Evolutionary conservation across 2,113 vertebrate genomes (phyloP), one percentile per base, ranked within the genome.

Genomic region (Gambusia holbrooki): DNA sequence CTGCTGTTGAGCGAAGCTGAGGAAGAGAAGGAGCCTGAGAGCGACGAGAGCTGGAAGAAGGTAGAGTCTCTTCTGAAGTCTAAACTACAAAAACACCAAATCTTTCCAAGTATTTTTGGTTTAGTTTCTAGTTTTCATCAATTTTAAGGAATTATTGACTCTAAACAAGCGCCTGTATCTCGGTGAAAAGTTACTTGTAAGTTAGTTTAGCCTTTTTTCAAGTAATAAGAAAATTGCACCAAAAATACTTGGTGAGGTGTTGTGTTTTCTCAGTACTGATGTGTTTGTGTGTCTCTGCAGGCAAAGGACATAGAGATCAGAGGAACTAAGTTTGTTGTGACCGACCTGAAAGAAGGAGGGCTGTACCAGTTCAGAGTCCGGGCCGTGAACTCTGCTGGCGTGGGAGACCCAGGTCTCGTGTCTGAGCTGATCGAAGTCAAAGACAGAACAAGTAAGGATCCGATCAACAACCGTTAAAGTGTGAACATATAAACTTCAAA

Each of bases 291-390:
- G 9, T 71, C 27, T 82, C 22, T 89, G 45, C 84, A 99, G 98
- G 98, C 93, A 40, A 99, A 99, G 94, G 98, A 99, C 79, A 99
- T 94, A 82, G 98, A 99, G 95, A 92, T 99, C 75, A 96, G 98
- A 95, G 97, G 97, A 88, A 98, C 96, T 25, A 98, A 96, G 92
- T 97, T 97, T 0, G 96, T 99, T 88, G 94, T 99, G 69, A 70
- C 95, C 27, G 96, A 95, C 70, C 93, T 99, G 84, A 98, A 97
- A 91, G 98, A 97, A 94, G 96, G 97, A 2, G 94, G 94, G 77
- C 94, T 98, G 77, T 99, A 99, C 91, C 95, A 94, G 88, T 99
- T 99, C 87, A 96, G 97, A 93, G 98, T 99, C 64, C 95, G 94
- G 92, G 98, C 98, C 19, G 94, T 98, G 72, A 99, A 99, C 73